Evolutionary conservation across 2,888 invertebrate genomes (phyloP).

Genomic region (Metellina segmentata): DNA sequence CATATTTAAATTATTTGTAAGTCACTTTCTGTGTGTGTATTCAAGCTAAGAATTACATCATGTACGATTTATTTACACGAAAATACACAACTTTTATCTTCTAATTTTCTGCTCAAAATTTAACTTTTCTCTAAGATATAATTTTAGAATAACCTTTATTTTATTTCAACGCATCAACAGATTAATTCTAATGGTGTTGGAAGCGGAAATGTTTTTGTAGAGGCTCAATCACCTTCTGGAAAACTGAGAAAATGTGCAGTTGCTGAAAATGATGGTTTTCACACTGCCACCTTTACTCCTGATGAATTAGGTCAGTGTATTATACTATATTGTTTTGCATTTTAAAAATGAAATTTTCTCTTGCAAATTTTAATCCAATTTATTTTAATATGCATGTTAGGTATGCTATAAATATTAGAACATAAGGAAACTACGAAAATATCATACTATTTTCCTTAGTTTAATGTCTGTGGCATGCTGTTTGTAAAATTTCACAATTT

Average conservation of each 20-base stretch:
- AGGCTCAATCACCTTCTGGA: slow-evolving; percentile 94
- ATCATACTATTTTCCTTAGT: too few species aligned
- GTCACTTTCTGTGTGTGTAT: too few species aligned
- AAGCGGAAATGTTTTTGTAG: slow-evolving; percentile 91
- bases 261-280: slow-evolving; percentile 86
- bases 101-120: too few species aligned
- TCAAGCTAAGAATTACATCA: too few species aligned
- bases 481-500: too few species aligned
- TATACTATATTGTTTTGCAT: not conserved
- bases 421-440: too few species aligned
- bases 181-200: slow-evolving; percentile 83
- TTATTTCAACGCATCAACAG: slow-evolving; percentile 57
- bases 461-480: too few species aligned
- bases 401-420: too few species aligned
- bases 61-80: too few species aligned
- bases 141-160: not conserved
- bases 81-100: too few species aligned
- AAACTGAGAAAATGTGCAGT: slow-evolving; percentile 89
- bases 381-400: not conserved
- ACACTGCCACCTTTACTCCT: slow-evolving; percentile 97
- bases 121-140: too few species aligned
- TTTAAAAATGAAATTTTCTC: not conserved
- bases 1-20: too few species aligned
- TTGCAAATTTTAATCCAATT: not conserved
- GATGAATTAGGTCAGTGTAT: slow-evolving; percentile 90